Evolutionary conservation across 2,113 vertebrate species (phyloP).

Genomic region (Malurus melanocephalus): DNA sequence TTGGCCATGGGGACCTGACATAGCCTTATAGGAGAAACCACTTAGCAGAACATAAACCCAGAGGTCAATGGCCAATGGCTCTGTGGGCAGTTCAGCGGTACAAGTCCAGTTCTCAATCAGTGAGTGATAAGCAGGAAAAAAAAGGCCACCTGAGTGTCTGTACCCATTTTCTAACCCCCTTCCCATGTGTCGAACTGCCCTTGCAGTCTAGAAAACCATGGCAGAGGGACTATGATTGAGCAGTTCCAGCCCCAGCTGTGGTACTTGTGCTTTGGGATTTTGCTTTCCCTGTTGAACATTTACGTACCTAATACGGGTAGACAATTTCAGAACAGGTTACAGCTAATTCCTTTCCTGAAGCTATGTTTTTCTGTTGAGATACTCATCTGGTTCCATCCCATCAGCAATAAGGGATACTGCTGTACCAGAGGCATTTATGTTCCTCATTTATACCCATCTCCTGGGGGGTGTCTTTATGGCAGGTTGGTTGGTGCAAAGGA

Average conservation of each 20-base stretch:
- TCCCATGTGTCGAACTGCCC: accelerated
- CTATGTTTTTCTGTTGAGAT: background rate
- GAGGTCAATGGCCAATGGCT: background rate
- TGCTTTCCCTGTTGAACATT: background rate
- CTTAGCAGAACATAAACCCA: background rate
- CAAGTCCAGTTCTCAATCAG: background rate
- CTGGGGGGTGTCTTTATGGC: background rate
- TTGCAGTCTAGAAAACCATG: background rate
- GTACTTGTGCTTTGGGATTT: background rate
- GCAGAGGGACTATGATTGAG: accelerated
- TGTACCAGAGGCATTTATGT: background rate
- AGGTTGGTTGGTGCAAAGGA: background rate
- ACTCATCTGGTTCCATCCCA: background rate
- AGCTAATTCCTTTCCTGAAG: background rate
- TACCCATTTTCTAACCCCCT: background rate
- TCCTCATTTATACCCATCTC: background rate
- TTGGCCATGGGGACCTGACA: background rate
- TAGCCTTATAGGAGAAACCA: background rate
- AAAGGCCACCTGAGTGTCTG: background rate
- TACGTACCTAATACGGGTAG: background rate
- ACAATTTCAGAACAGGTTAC: background rate
- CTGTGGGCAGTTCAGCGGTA: background rate
- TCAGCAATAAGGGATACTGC: background rate
- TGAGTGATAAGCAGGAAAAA: background rate
- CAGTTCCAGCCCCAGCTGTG: accelerated